phyloP scores from a whole-genome alignment of 37 sponge, comb jelly and placozoan species.

The Mnemiopsis leidyi region DNA sequence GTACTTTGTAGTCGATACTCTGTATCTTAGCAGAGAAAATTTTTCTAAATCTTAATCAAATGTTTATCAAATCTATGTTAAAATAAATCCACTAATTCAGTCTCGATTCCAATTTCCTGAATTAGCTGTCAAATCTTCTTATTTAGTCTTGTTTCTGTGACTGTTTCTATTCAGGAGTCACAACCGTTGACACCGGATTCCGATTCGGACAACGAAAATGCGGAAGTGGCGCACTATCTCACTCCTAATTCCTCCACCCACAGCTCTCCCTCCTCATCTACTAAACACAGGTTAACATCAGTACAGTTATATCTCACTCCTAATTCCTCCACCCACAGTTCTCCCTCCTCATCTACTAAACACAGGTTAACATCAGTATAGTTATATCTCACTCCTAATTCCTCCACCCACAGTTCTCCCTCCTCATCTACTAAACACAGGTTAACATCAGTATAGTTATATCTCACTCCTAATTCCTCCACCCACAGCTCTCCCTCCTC shows the following conservation, averaged over 20 bases:
- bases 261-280: not conserved
- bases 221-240: conserved; percentile 10
- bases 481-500: not conserved
- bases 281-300: not conserved
- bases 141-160: too few species aligned
- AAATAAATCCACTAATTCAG: too few species aligned
- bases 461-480: not conserved
- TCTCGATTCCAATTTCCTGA: too few species aligned
- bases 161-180: too few species aligned
- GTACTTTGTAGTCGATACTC: too few species aligned
- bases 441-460: too few species aligned
- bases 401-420: not conserved
- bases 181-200: conserved; percentile 35
- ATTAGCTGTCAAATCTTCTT: too few species aligned
- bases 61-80: too few species aligned
- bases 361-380: too few species aligned
- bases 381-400: not conserved
- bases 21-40: too few species aligned
- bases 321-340: not conserved
- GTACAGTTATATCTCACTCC: conserved; percentile 21
- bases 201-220: not conserved
- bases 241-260: not conserved
- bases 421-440: not conserved
- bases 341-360: not conserved
- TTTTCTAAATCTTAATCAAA: too few species aligned